phyloP scores from a whole-genome alignment of 2,797 vertebrate species.

The Orientallactaga sibirica region DNA sequence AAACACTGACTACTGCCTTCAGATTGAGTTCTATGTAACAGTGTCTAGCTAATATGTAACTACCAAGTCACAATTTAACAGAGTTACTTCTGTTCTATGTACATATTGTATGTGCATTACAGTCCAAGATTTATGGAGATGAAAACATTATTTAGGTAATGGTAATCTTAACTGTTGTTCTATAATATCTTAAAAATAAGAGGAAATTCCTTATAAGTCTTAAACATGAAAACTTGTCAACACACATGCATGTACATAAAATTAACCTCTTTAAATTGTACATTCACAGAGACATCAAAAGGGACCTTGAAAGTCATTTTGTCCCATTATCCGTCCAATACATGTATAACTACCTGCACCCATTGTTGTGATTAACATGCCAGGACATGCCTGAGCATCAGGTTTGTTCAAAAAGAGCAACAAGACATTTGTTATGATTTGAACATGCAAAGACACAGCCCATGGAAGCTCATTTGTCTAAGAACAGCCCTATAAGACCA shows the following conservation, averaged over 20 bases:
- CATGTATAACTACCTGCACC: accelerated
- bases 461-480: background rate
- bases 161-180: background rate
- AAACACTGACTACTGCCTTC: background rate
- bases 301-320: constrained; percentile 25
- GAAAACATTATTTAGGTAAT: background rate
- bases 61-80: background rate
- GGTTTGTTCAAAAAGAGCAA: background rate
- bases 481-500: background rate
- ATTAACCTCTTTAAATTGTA: constrained; percentile 8
- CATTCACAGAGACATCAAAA: background rate
- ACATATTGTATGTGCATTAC: too few relatives aligned
- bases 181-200: constrained; percentile 24
- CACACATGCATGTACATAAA: too few relatives aligned
- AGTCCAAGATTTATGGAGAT: background rate
- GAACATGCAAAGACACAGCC: background rate
- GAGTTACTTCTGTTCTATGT: background rate
- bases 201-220: background rate
- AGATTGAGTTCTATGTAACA: constrained; percentile 42
- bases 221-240: background rate
- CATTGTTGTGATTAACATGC: background rate
- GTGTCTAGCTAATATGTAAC: constrained; percentile 22
- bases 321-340: background rate
- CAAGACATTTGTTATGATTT: background rate
- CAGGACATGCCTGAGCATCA: background rate